Percentiles rank a stretch among this genome's conserved stretches.
These are phyloP conservation scores for Lordiphosa andalusiaca DNA, from an alignment of 2,888 invertebrate species.

Conservation along the genomic window DNA sequence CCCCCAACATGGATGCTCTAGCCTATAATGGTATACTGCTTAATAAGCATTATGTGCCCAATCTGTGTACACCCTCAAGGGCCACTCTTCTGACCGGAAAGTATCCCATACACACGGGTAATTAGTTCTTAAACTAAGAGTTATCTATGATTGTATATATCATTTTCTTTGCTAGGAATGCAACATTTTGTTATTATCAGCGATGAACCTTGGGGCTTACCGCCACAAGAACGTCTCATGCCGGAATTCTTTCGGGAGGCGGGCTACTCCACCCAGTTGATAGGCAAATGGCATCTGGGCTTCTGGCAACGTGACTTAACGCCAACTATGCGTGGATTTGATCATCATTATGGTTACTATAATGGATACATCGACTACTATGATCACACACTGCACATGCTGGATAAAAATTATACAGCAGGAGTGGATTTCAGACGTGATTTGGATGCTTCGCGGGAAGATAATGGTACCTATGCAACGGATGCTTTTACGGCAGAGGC, in stretches of 20 bases:
- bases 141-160: too few relatives aligned
- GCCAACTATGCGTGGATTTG: constrained; percentile 88
- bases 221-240: constrained; percentile 85
- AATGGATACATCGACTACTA: constrained; percentile 91
- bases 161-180: too few relatives aligned
- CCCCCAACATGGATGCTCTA: constrained; percentile 93
- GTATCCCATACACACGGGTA: constrained; percentile 91
- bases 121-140: background rate
- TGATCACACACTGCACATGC: constrained; percentile 83
- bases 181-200: constrained; percentile 86
- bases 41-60: constrained; percentile 90
- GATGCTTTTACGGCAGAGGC: constrained; percentile 86
- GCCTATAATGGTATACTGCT: constrained; percentile 92
- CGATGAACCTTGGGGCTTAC: constrained; percentile 87
- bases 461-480: constrained; percentile 85
- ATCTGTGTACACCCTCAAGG: constrained; percentile 92
- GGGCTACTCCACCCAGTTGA: constrained; percentile 90
- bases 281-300: constrained; percentile 96
- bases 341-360: constrained; percentile 92
- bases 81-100: constrained; percentile 91
- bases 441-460: constrained; percentile 81
- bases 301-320: constrained; percentile 84
- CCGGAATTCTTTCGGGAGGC: constrained; percentile 86
- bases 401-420: constrained; percentile 67
- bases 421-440: constrained; percentile 82